phyloP scores from a whole-genome alignment of 2,113 vertebrate species.

The Zosterops borbonicus region DNA sequence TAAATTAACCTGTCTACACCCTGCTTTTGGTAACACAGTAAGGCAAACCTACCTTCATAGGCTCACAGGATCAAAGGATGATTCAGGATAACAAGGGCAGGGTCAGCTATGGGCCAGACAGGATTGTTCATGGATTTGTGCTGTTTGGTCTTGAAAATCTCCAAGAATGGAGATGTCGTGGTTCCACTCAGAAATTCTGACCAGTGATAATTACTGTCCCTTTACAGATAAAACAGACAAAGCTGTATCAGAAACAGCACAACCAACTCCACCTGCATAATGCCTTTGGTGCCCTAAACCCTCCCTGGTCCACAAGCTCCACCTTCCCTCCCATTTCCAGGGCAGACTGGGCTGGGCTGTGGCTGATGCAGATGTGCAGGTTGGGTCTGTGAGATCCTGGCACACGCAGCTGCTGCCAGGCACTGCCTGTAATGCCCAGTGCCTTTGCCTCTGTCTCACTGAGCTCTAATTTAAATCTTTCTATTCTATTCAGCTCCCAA shows the following conservation, averaged over 20 bases:
- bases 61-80: background rate
- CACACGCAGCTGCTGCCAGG: accelerated
- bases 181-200: background rate
- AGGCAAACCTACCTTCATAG: background rate
- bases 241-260: background rate
- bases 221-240: background rate
- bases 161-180: background rate
- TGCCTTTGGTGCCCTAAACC: background rate
- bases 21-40: background rate
- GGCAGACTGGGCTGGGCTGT: background rate
- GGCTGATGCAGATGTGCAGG: background rate
- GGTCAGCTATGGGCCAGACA: background rate
- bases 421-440: background rate
- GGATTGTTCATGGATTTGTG: background rate
- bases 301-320: background rate
- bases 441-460: background rate
- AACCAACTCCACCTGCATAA: background rate
- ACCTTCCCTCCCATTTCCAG: background rate
- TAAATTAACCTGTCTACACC: background rate
- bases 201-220: background rate
- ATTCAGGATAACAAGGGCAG: background rate
- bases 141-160: background rate
- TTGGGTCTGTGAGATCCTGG: background rate
- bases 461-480: background rate
- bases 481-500: background rate